Base-by-base conservation (phyloP, 1,140 invertebrate species). In the Latrodectus geometricus region DNA sequence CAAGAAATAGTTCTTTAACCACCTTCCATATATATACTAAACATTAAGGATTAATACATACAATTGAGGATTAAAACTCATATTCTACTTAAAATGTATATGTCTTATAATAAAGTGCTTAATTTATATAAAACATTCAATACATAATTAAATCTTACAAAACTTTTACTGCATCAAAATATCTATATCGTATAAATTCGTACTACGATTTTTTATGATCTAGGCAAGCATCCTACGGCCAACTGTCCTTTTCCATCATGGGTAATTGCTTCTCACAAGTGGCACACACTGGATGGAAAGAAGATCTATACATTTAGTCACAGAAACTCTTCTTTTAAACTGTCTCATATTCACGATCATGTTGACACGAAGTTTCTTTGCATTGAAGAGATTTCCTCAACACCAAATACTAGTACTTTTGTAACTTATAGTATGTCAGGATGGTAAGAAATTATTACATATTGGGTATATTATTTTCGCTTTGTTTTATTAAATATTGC, bases 221-320 rank as follows among this genome's bases (percentile, higher is more conserved):
- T 68, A 90, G 89, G 91, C 93, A 93, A 93, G 70, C 92, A 93
- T 87, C 91, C 93, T 9, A 90, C 92, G 17, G 50, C 81, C 5
- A 76, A 72, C 7, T 90, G 89, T 56, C 56, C 70, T 8, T 90
- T 89, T 87, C 89, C 88, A 50, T 49, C 61, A 8, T 89, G 89
- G 89, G 77, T 88, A n/a, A 89, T 76, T 7, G 21, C 52, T 54
- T 73, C 66, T 52, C 87, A 88, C 14, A 77, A 87, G 65, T 90
- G 89, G 89, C 87, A 89, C 66, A 88, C 88, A 8, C 52, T 90
- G 12, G 89, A 90, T 52, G 85, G 85, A n/a, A 93, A 93, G 14
- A 93, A 94, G 88, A 94, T 94, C 21, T 96, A 95, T 90, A 94
- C 94, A 79, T 95, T 95, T 90, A 94, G 94, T 74, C 94, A 94